A percentile compares a stretch with the other conserved stretches of the same genome.
phyloP scores from a whole-genome alignment of 2,888 invertebrate species.

The Crepidodera aurea region DNA sequence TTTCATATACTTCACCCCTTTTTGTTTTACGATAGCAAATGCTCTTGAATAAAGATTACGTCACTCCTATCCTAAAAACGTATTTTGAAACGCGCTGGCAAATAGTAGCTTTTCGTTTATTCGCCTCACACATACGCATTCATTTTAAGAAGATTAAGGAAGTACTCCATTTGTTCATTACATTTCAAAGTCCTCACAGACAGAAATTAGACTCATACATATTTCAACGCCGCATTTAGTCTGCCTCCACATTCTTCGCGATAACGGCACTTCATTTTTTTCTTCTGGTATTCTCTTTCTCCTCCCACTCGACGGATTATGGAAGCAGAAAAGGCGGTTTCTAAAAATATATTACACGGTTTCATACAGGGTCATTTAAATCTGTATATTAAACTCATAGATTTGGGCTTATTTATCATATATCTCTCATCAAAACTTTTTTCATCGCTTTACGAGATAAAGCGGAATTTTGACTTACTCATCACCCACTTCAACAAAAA shows the following conservation, averaged over 20 bases:
- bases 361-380: constrained; percentile 3
- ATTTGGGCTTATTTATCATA: too few species aligned
- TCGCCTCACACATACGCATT: constrained; percentile 9
- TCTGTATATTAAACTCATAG: too few species aligned
- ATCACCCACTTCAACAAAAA: too few species aligned
- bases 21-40: too few species aligned
- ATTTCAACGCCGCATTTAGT: constrained; percentile 28
- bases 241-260: constrained; percentile 28
- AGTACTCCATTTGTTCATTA: constrained; percentile 32
- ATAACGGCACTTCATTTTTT: constrained; percentile 26
- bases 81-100: not conserved
- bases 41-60: constrained; percentile 1
- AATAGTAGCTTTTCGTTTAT: constrained; percentile 4
- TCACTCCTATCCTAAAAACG: constrained; percentile 5
- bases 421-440: too few species aligned
- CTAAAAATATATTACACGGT: constrained; percentile 21
- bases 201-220: constrained; percentile 30
- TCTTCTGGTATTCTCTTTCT: constrained; percentile 22
- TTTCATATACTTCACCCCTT: too few species aligned
- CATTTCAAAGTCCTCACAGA: constrained; percentile 25
- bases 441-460: too few species aligned
- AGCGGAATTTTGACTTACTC: too few species aligned
- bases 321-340: constrained; percentile 34
- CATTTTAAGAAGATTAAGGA: constrained; percentile 30
- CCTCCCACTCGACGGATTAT: constrained; percentile 30